Base-by-base conservation (phyloP, 2,888 invertebrate species). In the Elaeidobius kamerunicus region DNA sequence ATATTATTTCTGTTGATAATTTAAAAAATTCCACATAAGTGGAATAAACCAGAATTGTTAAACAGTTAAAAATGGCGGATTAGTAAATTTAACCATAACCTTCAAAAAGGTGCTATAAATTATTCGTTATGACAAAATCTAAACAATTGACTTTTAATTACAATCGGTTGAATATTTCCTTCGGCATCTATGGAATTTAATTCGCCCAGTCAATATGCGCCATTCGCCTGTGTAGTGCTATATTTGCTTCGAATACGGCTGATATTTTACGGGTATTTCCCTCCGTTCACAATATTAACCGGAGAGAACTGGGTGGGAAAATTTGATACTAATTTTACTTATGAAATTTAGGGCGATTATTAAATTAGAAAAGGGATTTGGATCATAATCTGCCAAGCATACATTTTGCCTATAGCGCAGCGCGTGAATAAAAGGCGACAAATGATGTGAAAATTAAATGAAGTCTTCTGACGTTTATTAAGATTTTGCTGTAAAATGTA, bases 281-380 rank as follows among this genome's bases (percentile, higher is more conserved):
- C 39, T 39, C 39, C 39, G 39, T 19, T 39, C n/a, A 19, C 20
- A 20, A 19, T 19, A 39, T 39, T 38, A 38, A 38, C 38, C 17
- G 14, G 38, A 38, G 38, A 39, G 39, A 18, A 20, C 20, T 39
- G 39, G 39, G n/a, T 39, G 39, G 34, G 39, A 39, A 39, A 19
- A 19, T 39, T 39, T 18, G 39, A 39, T 39, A 39, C 39, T 39
- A 18, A 39, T 39, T 39, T 39, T 20, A 38, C 39, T 39, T 20
- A 39, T 30, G 11, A 4, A 30, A 30, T 30, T 30, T 30, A 11
- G 30, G 39, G 39, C 39, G 39, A 39, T 19, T 39, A 39, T 39
- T 39, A 39, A 39, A 39, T 39, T 39, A 39, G 39, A 39, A 11
- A 30, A 9, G 30, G 30, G 30, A 9, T 30, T 4, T 30, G 11